These are phyloP conservation scores for Aplodontia rufa DNA, from an alignment of 2,113 vertebrate species.

Conservation along the genomic window DNA sequence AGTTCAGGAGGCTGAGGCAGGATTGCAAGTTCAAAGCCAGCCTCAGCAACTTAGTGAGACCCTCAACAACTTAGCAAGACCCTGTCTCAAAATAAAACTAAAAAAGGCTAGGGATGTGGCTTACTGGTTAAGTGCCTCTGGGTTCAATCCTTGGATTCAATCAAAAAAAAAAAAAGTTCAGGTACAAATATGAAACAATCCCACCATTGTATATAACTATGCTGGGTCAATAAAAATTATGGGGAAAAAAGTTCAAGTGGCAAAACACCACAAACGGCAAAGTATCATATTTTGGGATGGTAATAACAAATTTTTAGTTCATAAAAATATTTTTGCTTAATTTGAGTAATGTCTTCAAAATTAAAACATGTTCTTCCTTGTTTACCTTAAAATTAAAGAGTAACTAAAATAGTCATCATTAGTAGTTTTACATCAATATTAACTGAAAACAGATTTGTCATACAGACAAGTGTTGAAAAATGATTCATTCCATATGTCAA, in stretches of 20 bases:
- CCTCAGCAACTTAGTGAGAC: too few species aligned
- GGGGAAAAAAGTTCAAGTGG: background rate
- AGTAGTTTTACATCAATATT: background rate
- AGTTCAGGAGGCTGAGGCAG: too few species aligned
- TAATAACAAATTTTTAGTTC: background rate
- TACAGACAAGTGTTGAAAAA: background rate
- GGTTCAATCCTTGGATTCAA: too few species aligned
- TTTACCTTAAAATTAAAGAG: constrained; percentile 20
- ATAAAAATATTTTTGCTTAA: background rate
- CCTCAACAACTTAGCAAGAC: too few species aligned
- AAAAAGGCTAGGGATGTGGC: too few species aligned
- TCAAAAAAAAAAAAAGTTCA: too few species aligned
- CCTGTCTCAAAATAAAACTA: too few species aligned
- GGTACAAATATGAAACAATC: too few species aligned
- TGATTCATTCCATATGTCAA: background rate
- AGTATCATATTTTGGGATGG: background rate
- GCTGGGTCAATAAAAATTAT: too few species aligned
- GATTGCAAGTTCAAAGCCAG: too few species aligned
- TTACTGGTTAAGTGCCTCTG: too few species aligned
- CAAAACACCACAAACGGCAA: background rate
- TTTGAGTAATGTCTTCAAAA: constrained; percentile 31
- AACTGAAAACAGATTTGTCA: background rate
- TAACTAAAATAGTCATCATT: background rate
- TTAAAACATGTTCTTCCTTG: background rate
- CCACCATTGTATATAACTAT: too few species aligned